These are phyloP conservation scores for Octodonta nipae DNA, from an alignment of 2,888 invertebrate species.

Conservation along the genomic window DNA sequence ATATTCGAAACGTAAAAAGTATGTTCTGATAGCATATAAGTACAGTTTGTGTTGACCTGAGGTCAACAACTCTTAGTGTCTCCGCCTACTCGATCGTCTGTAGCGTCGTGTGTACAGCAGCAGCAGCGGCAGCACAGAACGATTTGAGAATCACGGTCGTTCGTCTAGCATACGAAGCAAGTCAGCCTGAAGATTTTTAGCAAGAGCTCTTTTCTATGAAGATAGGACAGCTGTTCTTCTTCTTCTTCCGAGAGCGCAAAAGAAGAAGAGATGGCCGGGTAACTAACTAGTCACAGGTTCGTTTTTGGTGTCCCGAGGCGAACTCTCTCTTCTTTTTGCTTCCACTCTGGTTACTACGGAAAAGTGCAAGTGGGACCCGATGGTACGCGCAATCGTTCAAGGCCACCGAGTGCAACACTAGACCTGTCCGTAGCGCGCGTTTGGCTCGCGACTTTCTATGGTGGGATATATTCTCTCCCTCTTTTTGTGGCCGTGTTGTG, in stretches of 20 bases:
- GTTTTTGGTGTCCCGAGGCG: too few species aligned
- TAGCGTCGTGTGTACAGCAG: constrained; percentile 24
- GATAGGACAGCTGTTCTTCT: too few species aligned
- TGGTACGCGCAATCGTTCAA: constrained; percentile 32
- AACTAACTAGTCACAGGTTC: too few species aligned
- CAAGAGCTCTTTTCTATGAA: too few species aligned
- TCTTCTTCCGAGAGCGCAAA: too few species aligned
- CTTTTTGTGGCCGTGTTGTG: too few species aligned
- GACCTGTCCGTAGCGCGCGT: constrained; percentile 28
- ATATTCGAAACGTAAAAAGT: too few species aligned
- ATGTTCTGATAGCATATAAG: too few species aligned
- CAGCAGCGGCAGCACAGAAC: constrained; percentile 16
- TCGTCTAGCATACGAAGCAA: constrained; percentile 13
- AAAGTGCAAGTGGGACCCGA: constrained; percentile 29
- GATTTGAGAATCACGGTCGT: constrained; percentile 15
- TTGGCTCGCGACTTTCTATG: constrained; percentile 29
- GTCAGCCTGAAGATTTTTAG: constrained; percentile 11
- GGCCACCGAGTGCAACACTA: constrained; percentile 31
- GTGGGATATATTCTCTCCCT: constrained; percentile 21
- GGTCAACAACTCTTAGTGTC: constrained; percentile 36
- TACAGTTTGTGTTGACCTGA: constrained; percentile 31
- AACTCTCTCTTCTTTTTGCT: too few species aligned
- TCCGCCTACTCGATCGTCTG: constrained; percentile 36
- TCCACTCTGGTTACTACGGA: constrained; percentile 17
- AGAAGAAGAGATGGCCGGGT: too few species aligned